Percentiles rank a stretch among this genome's conserved stretches.
Conservation (phyloP, 2,113 vertebrate species). For the Nothocercus julius region DNA sequence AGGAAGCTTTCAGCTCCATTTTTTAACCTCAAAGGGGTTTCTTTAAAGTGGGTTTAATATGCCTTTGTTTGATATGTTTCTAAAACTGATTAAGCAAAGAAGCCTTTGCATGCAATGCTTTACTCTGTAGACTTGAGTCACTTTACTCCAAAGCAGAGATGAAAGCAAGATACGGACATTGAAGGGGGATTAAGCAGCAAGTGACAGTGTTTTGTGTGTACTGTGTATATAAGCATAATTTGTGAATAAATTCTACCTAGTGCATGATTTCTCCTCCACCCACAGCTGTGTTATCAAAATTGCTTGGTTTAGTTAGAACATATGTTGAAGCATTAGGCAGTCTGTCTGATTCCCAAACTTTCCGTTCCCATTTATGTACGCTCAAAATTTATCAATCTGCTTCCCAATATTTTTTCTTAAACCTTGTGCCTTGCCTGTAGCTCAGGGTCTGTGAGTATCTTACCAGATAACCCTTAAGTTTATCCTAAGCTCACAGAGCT, state of each 20-base stretch:
- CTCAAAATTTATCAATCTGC: not conserved
- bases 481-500: not conserved
- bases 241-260: not conserved
- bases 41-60: not conserved
- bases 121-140: not conserved
- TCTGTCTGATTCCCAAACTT: not conserved
- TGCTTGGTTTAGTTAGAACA: not conserved
- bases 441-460: not conserved
- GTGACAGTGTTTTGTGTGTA: not conserved
- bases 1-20: not conserved
- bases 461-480: not conserved
- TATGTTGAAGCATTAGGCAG: not conserved
- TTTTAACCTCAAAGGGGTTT: not conserved
- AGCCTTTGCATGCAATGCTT: not conserved
- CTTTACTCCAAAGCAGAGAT: not conserved
- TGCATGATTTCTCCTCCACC: not conserved
- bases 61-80: not conserved
- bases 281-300: not conserved
- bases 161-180: not conserved
- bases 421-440: not conserved
- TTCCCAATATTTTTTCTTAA: not conserved
- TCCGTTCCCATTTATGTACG: rapidly evolving
- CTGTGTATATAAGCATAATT: not conserved
- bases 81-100: not conserved
- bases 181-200: not conserved